These are phyloP conservation scores for Leucopsar rothschildi DNA, from an alignment of 2,113 vertebrate species.

Conservation along the genomic window DNA sequence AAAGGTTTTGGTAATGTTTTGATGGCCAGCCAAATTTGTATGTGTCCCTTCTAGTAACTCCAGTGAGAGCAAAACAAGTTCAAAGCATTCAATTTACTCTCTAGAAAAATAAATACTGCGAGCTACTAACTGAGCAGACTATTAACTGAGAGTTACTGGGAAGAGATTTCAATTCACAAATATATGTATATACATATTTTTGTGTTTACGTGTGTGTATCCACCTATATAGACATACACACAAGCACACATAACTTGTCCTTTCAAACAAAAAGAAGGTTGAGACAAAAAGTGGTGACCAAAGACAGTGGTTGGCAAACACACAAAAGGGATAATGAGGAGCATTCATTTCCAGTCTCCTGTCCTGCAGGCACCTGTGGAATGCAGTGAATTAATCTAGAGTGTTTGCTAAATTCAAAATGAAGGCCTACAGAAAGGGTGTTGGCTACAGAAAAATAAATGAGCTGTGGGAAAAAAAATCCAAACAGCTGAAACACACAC, in stretches of 20 bases:
- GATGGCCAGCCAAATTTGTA: slow-evolving; percentile 17
- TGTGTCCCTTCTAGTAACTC: background rate
- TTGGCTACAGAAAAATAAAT: background rate
- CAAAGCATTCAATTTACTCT: background rate
- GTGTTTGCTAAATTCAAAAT: background rate
- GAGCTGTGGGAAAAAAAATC: background rate
- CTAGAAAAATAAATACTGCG: slow-evolving; percentile 10
- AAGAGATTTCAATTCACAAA: background rate
- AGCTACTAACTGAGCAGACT: background rate
- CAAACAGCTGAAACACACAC: background rate
- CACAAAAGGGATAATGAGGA: background rate
- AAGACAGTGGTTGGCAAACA: background rate
- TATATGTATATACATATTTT: background rate
- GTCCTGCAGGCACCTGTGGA: background rate
- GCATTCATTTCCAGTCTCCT: background rate
- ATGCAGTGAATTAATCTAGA: background rate
- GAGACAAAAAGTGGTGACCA: background rate
- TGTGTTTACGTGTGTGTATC: background rate
- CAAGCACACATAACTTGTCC: background rate
- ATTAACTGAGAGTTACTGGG: background rate
- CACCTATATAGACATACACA: background rate
- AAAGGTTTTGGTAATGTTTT: background rate
- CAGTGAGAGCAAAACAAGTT: slow-evolving; percentile 42
- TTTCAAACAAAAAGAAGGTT: background rate
- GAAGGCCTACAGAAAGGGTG: background rate